Base-by-base conservation (phyloP, 2,888 invertebrate genomes). In the Ophonus ardosiacus region DNA sequence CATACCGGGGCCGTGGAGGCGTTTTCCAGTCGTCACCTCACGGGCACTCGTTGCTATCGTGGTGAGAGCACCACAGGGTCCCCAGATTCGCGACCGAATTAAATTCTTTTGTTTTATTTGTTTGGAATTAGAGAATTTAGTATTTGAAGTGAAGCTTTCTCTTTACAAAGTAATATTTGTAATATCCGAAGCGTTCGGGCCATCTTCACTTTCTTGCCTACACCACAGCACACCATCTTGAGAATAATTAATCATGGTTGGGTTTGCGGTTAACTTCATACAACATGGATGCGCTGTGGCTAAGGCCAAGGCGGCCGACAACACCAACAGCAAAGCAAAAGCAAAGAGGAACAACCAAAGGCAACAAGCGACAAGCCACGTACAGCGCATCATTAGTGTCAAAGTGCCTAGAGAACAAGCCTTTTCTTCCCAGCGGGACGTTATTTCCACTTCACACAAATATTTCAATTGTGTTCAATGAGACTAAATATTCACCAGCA, bases 311-410 rank as follows among this genome's bases (percentile, higher is more conserved):
- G 38, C 71, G 71, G 43, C 71, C 40, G 40, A 43, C 71, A 18
- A 18, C 31, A 31, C n/a, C 40, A 40, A 40, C 40, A 74, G 18
- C 71, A 51, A 51, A 51, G 43, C 43, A 51, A 51, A 51, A 51
- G 43, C 43, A 51, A 51, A 8, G 43, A 51, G 43, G 18, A 43
- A 68, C 68, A 68, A 68, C 15, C 40, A 40, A 68, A 74, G 71
- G 43, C 71, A 74, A 43, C 71, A 40, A 74, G 68, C 68, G 68
- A 68, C 68, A 78, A 63, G 59, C 59, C 18, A 31, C 63, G 18
- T 56, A 78, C 80, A 40, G 59, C 17, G 31, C 61, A 80, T 80
- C 80, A 80, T 80, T 80, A 80, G 61, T 80, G 80, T 80, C 80
- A 80, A 80, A 63, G 80, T 61, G 61, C 61, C 18, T 8, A 13